phyloP scores from a whole-genome alignment of 1,140 invertebrate genomes.

The Colletes latitarsis region DNA sequence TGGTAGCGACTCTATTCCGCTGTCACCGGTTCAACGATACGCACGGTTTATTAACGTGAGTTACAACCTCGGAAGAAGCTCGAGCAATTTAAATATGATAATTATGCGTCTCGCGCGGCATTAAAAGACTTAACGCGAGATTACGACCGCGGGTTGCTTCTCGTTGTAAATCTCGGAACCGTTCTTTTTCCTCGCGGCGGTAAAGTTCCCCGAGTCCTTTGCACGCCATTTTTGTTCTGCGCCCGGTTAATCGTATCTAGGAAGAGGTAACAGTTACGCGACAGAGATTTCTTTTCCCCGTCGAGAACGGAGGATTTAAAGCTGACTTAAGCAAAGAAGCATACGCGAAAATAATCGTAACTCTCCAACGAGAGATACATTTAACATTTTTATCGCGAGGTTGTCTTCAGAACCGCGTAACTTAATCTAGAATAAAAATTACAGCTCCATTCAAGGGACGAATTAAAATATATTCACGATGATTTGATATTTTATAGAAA shows the following conservation, averaged over 20 bases:
- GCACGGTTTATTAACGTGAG: neutral
- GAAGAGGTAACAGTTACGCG: neutral
- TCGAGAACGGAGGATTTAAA: too few relatives aligned
- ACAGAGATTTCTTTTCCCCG: neutral
- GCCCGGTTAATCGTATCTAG: neutral
- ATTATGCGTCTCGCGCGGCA: slow-evolving; percentile 3
- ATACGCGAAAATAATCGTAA: neutral
- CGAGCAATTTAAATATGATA: slow-evolving; percentile 17
- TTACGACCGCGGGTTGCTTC: neutral
- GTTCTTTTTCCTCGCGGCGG: neutral
- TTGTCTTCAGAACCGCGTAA: too few relatives aligned
- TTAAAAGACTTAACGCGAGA: neutral
- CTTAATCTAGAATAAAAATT: too few relatives aligned
- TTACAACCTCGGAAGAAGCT: neutral
- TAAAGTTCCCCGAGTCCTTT: neutral
- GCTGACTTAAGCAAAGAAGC: too few relatives aligned
- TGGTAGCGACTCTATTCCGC: neutral
- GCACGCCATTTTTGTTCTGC: neutral
- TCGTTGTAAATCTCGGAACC: slow-evolving; percentile 11
- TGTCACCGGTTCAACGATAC: neutral
- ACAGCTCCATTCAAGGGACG: too few relatives aligned
- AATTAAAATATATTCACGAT: too few relatives aligned
- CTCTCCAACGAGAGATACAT: too few relatives aligned
- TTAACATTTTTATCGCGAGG: too few relatives aligned
- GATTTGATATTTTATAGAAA: too few relatives aligned